phyloP scores from a whole-genome alignment of 2,797 vertebrate genomes.

The Syncerus caffer region DNA sequence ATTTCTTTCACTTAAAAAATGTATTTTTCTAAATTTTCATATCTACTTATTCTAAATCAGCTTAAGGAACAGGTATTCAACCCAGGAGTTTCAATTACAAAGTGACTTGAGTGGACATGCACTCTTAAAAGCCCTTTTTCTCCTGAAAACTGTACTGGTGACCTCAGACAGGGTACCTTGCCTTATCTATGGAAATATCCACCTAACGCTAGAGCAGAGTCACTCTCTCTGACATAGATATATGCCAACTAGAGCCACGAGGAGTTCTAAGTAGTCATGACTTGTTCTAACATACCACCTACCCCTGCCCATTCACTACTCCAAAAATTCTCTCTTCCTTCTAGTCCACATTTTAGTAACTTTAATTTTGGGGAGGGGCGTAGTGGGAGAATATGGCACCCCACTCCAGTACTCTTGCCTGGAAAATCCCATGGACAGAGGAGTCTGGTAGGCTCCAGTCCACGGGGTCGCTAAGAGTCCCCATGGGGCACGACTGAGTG shows the following conservation, averaged over 20 bases:
- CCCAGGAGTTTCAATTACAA: not conserved
- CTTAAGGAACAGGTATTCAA: not conserved
- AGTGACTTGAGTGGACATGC: not conserved
- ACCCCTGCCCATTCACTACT: not conserved
- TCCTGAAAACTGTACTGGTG: not conserved
- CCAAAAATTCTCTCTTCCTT: not conserved
- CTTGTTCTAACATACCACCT: not conserved
- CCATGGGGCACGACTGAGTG: no score
- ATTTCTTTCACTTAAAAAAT: conserved; percentile 2
- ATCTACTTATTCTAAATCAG: not conserved
- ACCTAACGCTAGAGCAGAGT: not conserved
- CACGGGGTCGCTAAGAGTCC: no score
- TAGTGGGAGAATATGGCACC: no score
- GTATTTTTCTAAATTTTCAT: conserved; percentile 5
- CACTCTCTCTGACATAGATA: not conserved
- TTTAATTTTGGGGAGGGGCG: not conserved
- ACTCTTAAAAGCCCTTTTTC: not conserved
- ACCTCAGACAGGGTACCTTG: not conserved
- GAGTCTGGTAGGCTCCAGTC: no score
- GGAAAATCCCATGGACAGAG: no score
- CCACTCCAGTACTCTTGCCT: no score
- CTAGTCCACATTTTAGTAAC: not conserved
- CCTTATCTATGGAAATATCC: not conserved
- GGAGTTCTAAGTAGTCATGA: not conserved
- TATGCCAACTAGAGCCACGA: not conserved